Conservation (phyloP, 2,888 invertebrate genomes). For the Sinohyriopsis cumingii region DNA sequence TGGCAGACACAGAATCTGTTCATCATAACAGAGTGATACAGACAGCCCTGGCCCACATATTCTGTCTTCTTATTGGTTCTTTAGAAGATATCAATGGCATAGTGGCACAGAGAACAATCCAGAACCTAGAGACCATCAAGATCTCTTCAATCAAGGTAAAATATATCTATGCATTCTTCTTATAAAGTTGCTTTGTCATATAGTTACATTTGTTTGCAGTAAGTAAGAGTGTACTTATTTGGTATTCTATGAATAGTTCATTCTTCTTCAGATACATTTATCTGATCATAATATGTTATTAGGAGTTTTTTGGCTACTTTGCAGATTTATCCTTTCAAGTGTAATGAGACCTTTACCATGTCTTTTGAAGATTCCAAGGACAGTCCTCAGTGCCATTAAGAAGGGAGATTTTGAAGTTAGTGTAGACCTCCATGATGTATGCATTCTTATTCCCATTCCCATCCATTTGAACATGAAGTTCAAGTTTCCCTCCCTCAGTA, state of each 20-base stretch:
- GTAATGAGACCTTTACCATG: no score
- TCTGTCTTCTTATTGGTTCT: slow-evolving; percentile 95
- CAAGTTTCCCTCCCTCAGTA: no score
- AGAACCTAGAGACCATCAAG: slow-evolving; percentile 94
- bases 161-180: slow-evolving; percentile 17
- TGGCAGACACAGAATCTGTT: slow-evolving; percentile 86
- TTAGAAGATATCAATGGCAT: slow-evolving; percentile 96
- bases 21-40: slow-evolving; percentile 85
- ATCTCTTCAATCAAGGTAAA: slow-evolving; percentile 87
- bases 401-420: no score
- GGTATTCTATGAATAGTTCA: neutral
- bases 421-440: no score
- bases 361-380: no score
- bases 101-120: slow-evolving; percentile 93
- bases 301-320: no score
- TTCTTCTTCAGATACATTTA: no score
- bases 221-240: neutral
- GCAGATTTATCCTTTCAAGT: no score
- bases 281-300: no score
- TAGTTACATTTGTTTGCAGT: neutral
- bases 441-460: no score
- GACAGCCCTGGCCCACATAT: slow-evolving; percentile 94
- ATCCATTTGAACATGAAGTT: no score
- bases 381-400: no score
- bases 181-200: neutral